A percentile compares a stretch with the other conserved stretches of the same genome.
Evolutionary conservation across 35 echinoderm and acorn worm species (phyloP).

Genomic region (Ptychodera flava): DNA sequence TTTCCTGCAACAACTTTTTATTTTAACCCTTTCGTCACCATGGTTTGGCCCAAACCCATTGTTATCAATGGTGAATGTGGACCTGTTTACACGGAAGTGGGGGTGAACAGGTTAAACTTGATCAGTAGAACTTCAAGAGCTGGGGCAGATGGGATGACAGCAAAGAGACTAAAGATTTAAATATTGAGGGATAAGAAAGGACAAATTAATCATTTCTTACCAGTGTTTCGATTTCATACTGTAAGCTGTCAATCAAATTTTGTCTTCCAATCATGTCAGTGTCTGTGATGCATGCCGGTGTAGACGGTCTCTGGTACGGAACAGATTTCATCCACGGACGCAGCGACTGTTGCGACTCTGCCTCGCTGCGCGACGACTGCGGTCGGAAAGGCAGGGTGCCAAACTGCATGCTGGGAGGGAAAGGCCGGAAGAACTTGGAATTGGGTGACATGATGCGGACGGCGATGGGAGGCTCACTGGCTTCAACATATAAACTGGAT

Average conservation of each 20-base stretch:
- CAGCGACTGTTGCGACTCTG: not conserved
- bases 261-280: conserved; percentile 58
- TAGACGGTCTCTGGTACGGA: conserved; percentile 23
- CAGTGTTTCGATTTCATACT: conserved; percentile 97
- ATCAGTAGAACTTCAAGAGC: too few species aligned
- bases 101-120: too few species aligned
- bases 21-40: too few species aligned
- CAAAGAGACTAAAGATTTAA: too few species aligned
- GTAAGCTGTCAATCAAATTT: conserved; percentile 70
- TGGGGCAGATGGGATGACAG: too few species aligned
- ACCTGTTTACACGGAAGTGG: too few species aligned
- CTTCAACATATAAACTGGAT: not conserved
- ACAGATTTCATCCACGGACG: not conserved
- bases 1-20: too few species aligned
- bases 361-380: not conserved
- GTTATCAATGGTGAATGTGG: too few species aligned
- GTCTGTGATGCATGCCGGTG: conserved; percentile 43
- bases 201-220: too few species aligned
- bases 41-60: too few species aligned
- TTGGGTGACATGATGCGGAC: not conserved
- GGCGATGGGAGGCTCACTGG: not conserved
- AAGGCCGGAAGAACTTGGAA: not conserved
- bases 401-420: conserved; percentile 18
- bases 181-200: too few species aligned
- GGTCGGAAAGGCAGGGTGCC: not conserved